Conservation (phyloP, 92 coral and sea anemone genomes). For the Zoanthus sociatus region DNA sequence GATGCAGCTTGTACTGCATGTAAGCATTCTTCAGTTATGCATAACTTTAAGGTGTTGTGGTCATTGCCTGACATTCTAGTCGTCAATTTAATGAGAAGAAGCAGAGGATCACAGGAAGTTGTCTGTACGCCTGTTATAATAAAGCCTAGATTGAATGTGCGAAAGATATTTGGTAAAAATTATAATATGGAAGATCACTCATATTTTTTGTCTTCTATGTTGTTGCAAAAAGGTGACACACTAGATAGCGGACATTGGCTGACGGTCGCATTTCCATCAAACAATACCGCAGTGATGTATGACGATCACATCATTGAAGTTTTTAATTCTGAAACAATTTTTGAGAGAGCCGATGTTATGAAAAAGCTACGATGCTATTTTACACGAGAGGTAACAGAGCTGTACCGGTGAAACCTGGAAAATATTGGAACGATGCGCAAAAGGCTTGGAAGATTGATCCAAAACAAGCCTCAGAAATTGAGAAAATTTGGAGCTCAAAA, state of each 20-base stretch:
- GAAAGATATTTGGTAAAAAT: not conserved
- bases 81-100: not conserved
- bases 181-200: not conserved
- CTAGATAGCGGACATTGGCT: not conserved
- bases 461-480: not conserved
- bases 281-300: not conserved
- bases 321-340: not conserved
- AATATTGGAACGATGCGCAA: not conserved
- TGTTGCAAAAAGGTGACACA: not conserved
- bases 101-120: not conserved
- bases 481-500: not conserved
- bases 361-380: not conserved
- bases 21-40: not conserved
- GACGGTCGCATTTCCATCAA: constrained; percentile 10
- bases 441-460: constrained; percentile 3
- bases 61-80: not conserved
- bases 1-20: not conserved
- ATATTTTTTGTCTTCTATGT: not conserved
- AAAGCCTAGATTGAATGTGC: not conserved
- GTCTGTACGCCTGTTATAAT: not conserved
- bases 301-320: constrained; percentile 1
- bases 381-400: not conserved
- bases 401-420: not conserved
- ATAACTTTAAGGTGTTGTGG: constrained; percentile 5
- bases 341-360: not conserved